These are phyloP conservation scores for Hippocampus abdominalis DNA, from an alignment of 2,113 vertebrate species.

Conservation along the genomic window DNA sequence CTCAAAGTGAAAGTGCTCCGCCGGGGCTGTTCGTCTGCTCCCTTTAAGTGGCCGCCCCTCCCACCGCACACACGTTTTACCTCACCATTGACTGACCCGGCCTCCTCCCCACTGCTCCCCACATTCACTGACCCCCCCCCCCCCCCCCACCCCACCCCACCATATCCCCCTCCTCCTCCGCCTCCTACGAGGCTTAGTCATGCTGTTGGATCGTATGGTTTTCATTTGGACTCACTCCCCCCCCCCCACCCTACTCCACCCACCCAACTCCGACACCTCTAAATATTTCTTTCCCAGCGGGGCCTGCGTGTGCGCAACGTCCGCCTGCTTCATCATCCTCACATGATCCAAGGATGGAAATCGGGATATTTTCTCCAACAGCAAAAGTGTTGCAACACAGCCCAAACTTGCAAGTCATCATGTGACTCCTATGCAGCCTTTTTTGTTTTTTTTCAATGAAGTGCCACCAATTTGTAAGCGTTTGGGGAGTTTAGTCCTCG, in stretches of 20 bases:
- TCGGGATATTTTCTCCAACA: conserved; percentile 5
- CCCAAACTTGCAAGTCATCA: too few species aligned
- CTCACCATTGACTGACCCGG: conserved; percentile 61
- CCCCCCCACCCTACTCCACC: conserved; percentile 35
- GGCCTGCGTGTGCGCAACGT: conserved; percentile 31
- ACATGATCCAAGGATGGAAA: conserved; percentile 9
- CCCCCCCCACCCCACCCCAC: conserved; percentile 26
- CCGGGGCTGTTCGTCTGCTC: conserved; percentile 53
- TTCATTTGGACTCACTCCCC: conserved; percentile 63
- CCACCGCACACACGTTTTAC: conserved; percentile 65
- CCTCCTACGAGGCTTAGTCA: conserved; percentile 63
- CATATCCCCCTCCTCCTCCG: conserved; percentile 22
- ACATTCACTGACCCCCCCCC: conserved; percentile 53
- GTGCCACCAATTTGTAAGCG: not conserved
- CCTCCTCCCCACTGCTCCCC: conserved; percentile 49
- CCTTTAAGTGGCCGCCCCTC: conserved; percentile 65
- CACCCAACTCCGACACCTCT: conserved; percentile 32
- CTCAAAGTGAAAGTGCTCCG: conserved; percentile 71
- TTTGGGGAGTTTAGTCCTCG: not conserved
- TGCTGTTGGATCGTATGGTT: conserved; percentile 69
- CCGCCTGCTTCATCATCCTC: conserved; percentile 45
- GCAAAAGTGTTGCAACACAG: conserved; percentile 26
- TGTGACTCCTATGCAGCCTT: not conserved
- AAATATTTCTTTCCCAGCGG: conserved; percentile 16
- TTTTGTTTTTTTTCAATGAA: too few species aligned